Evolutionary conservation across 2,113 vertebrate species (phyloP), one percentile per base, ranked within the genome.

Genomic region (Neogobius melanostomus): DNA sequence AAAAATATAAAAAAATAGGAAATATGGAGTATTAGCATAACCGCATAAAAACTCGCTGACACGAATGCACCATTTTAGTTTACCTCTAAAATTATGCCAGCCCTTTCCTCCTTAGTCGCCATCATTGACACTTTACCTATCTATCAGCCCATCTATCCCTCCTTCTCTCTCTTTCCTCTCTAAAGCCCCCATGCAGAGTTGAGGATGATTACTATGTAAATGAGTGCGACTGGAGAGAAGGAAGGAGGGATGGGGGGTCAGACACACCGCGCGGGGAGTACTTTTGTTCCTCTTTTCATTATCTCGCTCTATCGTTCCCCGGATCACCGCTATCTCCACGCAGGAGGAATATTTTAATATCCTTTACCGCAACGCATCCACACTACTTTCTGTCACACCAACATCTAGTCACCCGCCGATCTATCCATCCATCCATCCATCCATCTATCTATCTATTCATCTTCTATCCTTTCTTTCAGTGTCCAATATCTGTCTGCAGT

Each of bases 241-340:
- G 83, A 80, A 80, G 80, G 82, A 83, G 76, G 75, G 77, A 77
- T 80, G 53, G 81, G 83, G 87, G 88, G 90, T 88, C 89, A 92
- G 85, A 87, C 90, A 87, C 90, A 82, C 85, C 51, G 83, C 76
- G 72, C 71, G 77, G 91, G 90, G 91, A 91, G 88, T 89, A 92
- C 91, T 93, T 93, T 93, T 93, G 91, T 93, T 93, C 90, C 88
- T 92, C 91, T 93, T 93, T 93, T 93, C 91, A 93, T 93, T 93
- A 93, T 93, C 92, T 92, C 72, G 68, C 84, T 91, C 89, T 91
- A 93, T 93, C 91, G 78, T 91, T 93, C 91, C 91, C 90, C 78
- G 82, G 90, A 92, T 93, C 90, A 90, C 90, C 66, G 80, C 89
- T 92, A 92, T 92, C 90, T 92, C 86, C 83, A 83, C 76, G 82